Evolutionary conservation across 2,888 invertebrate genomes (phyloP).

Genomic region (Leucophenga montana): DNA sequence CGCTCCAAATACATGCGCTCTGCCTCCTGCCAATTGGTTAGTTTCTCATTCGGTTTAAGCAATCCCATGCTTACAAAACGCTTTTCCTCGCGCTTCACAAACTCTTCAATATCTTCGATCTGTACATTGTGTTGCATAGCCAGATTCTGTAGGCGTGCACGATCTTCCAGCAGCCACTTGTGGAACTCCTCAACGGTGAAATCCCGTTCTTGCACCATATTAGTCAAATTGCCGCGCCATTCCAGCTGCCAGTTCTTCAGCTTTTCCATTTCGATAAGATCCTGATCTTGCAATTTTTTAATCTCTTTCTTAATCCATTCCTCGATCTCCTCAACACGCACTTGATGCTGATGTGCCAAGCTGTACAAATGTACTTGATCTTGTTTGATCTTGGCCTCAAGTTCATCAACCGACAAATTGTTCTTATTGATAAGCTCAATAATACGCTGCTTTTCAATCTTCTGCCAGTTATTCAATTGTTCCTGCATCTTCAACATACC

Average conservation of each 20-base stretch:
- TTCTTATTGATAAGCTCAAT: constrained; percentile 63
- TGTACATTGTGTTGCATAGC: constrained; percentile 69
- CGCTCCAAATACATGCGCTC: constrained; percentile 69
- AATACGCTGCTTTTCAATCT: constrained; percentile 65
- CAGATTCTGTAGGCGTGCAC: constrained; percentile 60
- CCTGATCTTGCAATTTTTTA: constrained; percentile 62
- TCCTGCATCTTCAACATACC: constrained; percentile 63
- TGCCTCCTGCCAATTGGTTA: constrained; percentile 69
- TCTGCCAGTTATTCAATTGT: constrained; percentile 69
- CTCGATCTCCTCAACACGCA: constrained; percentile 70
- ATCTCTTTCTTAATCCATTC: constrained; percentile 70
- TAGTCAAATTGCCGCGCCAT: constrained; percentile 67
- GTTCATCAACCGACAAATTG: constrained; percentile 66
- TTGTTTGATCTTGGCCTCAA: constrained; percentile 61
- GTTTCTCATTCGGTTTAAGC: constrained; percentile 65
- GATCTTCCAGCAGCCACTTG: constrained; percentile 67
- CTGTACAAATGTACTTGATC: constrained; percentile 67
- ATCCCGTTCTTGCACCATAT: constrained; percentile 68
- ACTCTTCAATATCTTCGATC: constrained; percentile 69
- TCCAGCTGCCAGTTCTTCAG: constrained; percentile 68
- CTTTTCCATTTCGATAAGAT: constrained; percentile 62
- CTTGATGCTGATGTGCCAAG: constrained; percentile 67
- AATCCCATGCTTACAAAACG: constrained; percentile 68
- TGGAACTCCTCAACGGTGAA: constrained; percentile 69
- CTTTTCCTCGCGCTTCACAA: constrained; percentile 66